Evolutionary conservation across 2,113 vertebrate species (phyloP).

Genomic region (Propithecus coquereli): DNA sequence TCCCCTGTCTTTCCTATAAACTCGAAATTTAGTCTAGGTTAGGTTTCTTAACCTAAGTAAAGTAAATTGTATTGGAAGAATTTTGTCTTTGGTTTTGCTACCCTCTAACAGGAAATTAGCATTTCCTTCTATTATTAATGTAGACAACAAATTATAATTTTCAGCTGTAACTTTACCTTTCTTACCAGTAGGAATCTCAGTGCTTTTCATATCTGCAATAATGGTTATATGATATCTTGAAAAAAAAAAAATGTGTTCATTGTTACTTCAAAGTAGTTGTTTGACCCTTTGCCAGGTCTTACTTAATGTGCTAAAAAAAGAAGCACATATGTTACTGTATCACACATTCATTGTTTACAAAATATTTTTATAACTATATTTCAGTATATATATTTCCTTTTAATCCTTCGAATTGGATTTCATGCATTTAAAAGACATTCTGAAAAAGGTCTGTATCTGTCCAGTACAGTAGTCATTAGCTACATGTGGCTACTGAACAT

Average conservation of each 20-base stretch:
- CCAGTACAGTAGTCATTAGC: neutral
- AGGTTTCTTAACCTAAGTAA: constrained; percentile 1
- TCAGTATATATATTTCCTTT: neutral
- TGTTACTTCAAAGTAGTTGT: neutral
- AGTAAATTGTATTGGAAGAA: neutral
- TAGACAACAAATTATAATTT: neutral
- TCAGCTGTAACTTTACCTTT: neutral
- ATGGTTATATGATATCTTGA: neutral
- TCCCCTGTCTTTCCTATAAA: neutral
- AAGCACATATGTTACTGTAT: neutral
- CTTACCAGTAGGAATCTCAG: neutral
- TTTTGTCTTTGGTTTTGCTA: neutral
- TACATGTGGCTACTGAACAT: neutral
- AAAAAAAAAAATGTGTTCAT: neutral
- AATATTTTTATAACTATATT: neutral
- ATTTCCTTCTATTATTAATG: neutral
- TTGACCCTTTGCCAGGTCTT: neutral
- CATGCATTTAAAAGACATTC: neutral
- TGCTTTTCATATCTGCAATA: neutral
- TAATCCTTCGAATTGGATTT: constrained; percentile 17
- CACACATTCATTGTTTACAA: neutral
- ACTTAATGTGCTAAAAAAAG: constrained; percentile 10
- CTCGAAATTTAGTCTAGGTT: neutral
- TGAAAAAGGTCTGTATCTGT: neutral
- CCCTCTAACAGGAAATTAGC: neutral